phyloP scores from a whole-genome alignment of 2,797 vertebrate species.

The Sebastiscus albofasciatus region DNA sequence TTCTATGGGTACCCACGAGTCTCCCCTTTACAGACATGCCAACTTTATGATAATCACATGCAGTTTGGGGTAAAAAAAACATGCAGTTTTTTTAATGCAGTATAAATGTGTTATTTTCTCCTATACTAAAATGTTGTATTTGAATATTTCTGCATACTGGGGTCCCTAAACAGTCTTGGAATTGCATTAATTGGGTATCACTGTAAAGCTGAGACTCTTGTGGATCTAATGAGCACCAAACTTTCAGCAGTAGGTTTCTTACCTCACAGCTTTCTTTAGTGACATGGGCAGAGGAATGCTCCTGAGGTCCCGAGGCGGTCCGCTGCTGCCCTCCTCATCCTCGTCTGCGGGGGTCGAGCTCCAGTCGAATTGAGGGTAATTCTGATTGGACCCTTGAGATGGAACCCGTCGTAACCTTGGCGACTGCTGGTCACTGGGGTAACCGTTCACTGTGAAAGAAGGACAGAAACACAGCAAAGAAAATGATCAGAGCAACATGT shows the following conservation, averaged over 20 bases:
- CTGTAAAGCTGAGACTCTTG: too few relatives aligned
- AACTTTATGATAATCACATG: too few relatives aligned
- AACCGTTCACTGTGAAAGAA: slow-evolving; percentile 20
- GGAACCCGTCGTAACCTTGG: slow-evolving; percentile 56
- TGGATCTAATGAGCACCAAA: background rate
- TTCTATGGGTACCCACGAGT: too few relatives aligned
- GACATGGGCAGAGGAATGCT: slow-evolving; percentile 74
- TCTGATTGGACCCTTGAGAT: slow-evolving; percentile 41
- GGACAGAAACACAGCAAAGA: background rate
- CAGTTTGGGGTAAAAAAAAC: too few relatives aligned
- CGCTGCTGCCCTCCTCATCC: slow-evolving; percentile 18
- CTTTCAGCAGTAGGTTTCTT: slow-evolving; percentile 8
- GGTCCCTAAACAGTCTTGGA: too few relatives aligned
- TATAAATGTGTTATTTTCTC: too few relatives aligned
- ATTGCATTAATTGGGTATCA: too few relatives aligned
- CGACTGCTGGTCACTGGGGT: slow-evolving; percentile 50
- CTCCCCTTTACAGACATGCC: too few relatives aligned
- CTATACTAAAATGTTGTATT: too few relatives aligned
- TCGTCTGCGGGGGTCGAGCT: slow-evolving; percentile 9
- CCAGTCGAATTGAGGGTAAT: slow-evolving; percentile 67
- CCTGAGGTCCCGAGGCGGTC: slow-evolving; percentile 58
- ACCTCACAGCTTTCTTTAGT: slow-evolving; percentile 81
- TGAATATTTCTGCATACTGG: too few relatives aligned
- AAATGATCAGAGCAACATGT: background rate
- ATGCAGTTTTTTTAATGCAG: too few relatives aligned